phyloP scores from a whole-genome alignment of 2,888 invertebrate species.

The Rhagonycha lutea region DNA sequence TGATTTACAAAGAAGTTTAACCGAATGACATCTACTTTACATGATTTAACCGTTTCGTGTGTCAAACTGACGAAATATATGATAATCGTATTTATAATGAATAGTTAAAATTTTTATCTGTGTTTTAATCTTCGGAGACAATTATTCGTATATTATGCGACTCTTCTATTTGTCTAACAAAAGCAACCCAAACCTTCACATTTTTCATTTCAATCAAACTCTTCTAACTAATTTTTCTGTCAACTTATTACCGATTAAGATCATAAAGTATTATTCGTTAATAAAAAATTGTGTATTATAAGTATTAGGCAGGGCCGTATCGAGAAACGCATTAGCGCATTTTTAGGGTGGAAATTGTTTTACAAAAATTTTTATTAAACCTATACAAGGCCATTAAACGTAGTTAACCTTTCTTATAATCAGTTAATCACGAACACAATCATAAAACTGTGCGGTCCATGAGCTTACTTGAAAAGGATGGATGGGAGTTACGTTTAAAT shows the following conservation, averaged over 20 bases:
- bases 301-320: neutral
- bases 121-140: slow-evolving; percentile 43
- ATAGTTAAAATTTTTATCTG: slow-evolving; percentile 51
- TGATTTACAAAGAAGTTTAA: slow-evolving; percentile 40
- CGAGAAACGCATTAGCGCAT: neutral
- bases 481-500: slow-evolving; percentile 54
- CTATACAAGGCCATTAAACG: slow-evolving; percentile 26
- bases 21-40: slow-evolving; percentile 49
- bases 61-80: slow-evolving; percentile 53
- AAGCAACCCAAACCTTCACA: neutral
- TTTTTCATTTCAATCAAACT: neutral
- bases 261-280: neutral
- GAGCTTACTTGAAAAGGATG: slow-evolving; percentile 41
- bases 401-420: slow-evolving; percentile 31
- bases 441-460: slow-evolving; percentile 23
- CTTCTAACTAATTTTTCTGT: neutral
- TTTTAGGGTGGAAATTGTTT: neutral
- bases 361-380: slow-evolving; percentile 12
- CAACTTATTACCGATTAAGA: neutral
- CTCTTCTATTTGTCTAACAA: neutral
- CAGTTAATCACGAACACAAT: slow-evolving; percentile 33
- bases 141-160: slow-evolving; percentile 35
- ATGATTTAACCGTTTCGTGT: slow-evolving; percentile 52
- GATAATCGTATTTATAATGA: slow-evolving; percentile 52
- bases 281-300: neutral